phyloP scores from a whole-genome alignment of 2,888 invertebrate species.

The Podabrus alpinus region DNA sequence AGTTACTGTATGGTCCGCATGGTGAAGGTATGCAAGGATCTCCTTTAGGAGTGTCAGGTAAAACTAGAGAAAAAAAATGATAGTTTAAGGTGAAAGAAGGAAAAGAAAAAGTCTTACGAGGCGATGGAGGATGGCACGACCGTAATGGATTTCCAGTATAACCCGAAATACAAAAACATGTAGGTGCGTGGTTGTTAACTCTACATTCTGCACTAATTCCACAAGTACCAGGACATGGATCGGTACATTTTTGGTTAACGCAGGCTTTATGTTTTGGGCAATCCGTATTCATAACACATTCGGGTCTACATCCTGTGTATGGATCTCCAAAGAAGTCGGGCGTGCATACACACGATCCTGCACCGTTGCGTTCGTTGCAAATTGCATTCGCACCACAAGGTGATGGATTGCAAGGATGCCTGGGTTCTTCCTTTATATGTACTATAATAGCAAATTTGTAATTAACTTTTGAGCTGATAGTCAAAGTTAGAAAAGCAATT shows the following conservation, averaged over 20 bases:
- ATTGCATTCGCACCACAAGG: constrained; percentile 87
- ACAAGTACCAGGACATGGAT: constrained; percentile 83
- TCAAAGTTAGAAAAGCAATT: background rate
- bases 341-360: constrained; percentile 81
- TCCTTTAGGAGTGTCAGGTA: constrained; percentile 45
- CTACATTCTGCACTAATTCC: constrained; percentile 83
- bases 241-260: constrained; percentile 79
- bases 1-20: constrained; percentile 81
- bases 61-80: constrained; percentile 36
- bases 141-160: constrained; percentile 79
- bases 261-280: constrained; percentile 79
- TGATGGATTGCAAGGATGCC: constrained; percentile 77
- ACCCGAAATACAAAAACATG: constrained; percentile 73
- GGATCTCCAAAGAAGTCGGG: constrained; percentile 86
- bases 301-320: constrained; percentile 82
- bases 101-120: constrained; percentile 49
- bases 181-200: constrained; percentile 81
- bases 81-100: constrained; percentile 11
- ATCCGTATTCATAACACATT: constrained; percentile 86
- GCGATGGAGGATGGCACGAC: constrained; percentile 67
- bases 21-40: constrained; percentile 71
- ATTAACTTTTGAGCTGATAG: background rate
- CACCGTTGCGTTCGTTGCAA: constrained; percentile 79
- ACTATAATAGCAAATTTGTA: background rate
- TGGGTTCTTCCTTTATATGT: constrained; percentile 52